Evolutionary conservation across 2,797 vertebrate species (phyloP), one percentile per base, ranked within the genome.

Genomic region (Capromys pilorides): DNA sequence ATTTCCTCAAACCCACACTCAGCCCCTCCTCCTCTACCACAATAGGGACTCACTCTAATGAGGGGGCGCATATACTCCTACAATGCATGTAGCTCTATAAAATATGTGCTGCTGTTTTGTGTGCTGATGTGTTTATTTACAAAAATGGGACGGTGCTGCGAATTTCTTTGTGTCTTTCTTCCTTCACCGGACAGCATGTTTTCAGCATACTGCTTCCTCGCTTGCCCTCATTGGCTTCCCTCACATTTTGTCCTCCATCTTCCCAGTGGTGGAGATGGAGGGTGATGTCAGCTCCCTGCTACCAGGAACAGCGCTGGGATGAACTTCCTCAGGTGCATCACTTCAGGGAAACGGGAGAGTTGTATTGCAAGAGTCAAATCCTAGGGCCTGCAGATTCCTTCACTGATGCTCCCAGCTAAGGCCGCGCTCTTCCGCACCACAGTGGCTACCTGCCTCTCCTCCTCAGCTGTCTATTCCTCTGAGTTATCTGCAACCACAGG

Each of bases 101-200:
- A 94, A 81, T 84, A 85, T 80, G 91, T 62, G 18, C 41, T 86
- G 73, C 59, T 93, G 93, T 83, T 96, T 90, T 95, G 87, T 96
- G 95, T 90, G 57, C 3, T 1, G 95, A 93, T 92, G 93, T 97
- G 96, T 96, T 90, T 88, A 97, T 97, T 95, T 96, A 88, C 59
- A 78, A 69, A 91, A 69, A 82, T 26, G 85, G 91, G 95, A 91
- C 84, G 86, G 94, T 95, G 88, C 87, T 93, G 87, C 59, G 93
- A 87, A 61, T 89, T 62, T 78, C 96, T 90, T 59, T 90, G 94
- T 96, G 84, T 93, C 85, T 75, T 33, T 39, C 31, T 91, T 78
- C 67, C 95, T 95, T 77, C 71, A 64, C 57, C 86, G 49, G 21
- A 21, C 6, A 12, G 45, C 14, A 24, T 6, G 1, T 51, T 83